Percentiles rank a stretch among this genome's conserved stretches.
Evolutionary conservation across 2,113 vertebrate species (phyloP).

Genomic region (Oplegnathus fasciatus): DNA sequence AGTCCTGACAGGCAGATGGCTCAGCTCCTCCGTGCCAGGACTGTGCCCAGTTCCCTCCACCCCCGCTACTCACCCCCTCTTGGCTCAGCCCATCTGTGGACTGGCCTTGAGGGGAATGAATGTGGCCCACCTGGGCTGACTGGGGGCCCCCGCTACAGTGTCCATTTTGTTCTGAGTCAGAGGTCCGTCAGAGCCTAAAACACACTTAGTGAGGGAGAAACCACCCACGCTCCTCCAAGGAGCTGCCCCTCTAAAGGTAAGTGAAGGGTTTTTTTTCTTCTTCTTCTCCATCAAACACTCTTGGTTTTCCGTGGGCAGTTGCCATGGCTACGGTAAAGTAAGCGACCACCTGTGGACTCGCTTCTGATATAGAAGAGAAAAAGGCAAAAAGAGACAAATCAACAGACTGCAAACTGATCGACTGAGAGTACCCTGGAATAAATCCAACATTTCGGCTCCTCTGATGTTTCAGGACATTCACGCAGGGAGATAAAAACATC

Average conservation of each 20-base stretch:
- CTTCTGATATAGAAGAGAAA: conserved; percentile 71
- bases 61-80: conserved; percentile 44
- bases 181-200: conserved; percentile 31
- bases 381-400: conserved; percentile 64
- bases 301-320: conserved; percentile 73
- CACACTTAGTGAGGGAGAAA: conserved; percentile 25
- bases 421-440: conserved; percentile 63
- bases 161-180: conserved; percentile 56
- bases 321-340: conserved; percentile 78
- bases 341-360: conserved; percentile 81
- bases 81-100: conserved; percentile 73
- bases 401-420: conserved; percentile 73
- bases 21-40: conserved; percentile 64
- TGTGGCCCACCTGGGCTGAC: conserved; percentile 60
- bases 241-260: conserved; percentile 72
- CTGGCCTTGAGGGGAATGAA: conserved; percentile 56
- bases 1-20: conserved; percentile 79
- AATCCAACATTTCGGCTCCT: conserved; percentile 65
- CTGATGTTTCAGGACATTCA: conserved; percentile 63
- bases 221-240: conserved; percentile 61
- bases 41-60: conserved; percentile 46
- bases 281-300: conserved; percentile 61
- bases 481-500: conserved; percentile 53
- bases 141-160: conserved; percentile 8
- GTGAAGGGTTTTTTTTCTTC: conserved; percentile 48